Base-by-base conservation (phyloP, 2,888 invertebrate genomes). In the Anodontia alba region DNA sequence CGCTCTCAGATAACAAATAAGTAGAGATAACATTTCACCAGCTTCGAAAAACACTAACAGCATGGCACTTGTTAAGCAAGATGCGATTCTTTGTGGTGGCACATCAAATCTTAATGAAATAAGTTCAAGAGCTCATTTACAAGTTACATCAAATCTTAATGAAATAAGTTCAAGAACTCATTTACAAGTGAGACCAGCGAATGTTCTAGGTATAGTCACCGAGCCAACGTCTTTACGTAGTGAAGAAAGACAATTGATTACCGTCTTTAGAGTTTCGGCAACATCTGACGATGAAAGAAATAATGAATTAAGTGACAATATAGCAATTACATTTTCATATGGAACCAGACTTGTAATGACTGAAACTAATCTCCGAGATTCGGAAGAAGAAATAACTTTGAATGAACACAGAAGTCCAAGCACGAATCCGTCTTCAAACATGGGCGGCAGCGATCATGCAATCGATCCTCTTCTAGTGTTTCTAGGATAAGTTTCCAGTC, bases 1-100 rank as follows among this genome's bases (percentile, higher is more conserved):
- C 72, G 72, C 23, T 57, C 72, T 54, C 54, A 54, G 17, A 51
- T 72, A 12, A 72, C 20, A 54, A 54, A 54, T 33, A 43, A 20
- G 36, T 36, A 38, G 23, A 2, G 57, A 36, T 12, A 38, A 15
- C 20, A 7, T 26, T 1, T 20, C 23, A 31, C 20, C 8, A 38
- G n/a, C 26, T 23, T 38, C 54, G 17, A 20, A 38, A 20, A 20
- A 57, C n/a, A n/a, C n/a, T n/a, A n/a, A n/a, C n/a, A n/a, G n/a
- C n/a, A n/a, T n/a, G n/a, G n/a, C n/a, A n/a, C n/a, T n/a, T n/a
- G n/a, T n/a, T n/a, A n/a, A n/a, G n/a, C n/a, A n/a, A n/a, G n/a
- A n/a, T n/a, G n/a, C n/a, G n/a, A n/a, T n/a, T n/a, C n/a, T n/a
- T n/a, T n/a, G n/a, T n/a, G n/a, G n/a, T n/a, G n/a, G n/a, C n/a